A percentile compares a stretch with the other conserved stretches of the same genome.
phyloP scores from a whole-genome alignment of 1,140 invertebrate genomes.

The Neelides sp. region DNA sequence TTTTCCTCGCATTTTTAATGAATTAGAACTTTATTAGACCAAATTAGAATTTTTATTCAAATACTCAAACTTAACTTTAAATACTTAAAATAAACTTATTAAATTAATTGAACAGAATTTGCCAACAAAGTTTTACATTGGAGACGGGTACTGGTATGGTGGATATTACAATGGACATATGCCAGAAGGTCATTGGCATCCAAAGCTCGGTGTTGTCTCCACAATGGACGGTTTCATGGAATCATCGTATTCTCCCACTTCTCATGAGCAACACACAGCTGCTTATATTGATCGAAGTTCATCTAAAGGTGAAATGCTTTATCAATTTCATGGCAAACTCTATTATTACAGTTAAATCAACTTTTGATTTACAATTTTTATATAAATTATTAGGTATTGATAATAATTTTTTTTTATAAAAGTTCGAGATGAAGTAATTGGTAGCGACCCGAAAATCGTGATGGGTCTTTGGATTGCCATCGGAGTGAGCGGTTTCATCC shows the following conservation, averaged over 20 bases:
- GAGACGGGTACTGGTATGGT: conserved; percentile 58
- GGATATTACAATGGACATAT: conserved; percentile 67
- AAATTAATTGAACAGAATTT: conserved; percentile 39
- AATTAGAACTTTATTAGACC: too few relatives aligned
- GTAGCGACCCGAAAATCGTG: conserved; percentile 34
- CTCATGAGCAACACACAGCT: conserved; percentile 34
- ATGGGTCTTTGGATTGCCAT: conserved; percentile 47
- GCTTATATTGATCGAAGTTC: not conserved
- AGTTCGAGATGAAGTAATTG: conserved; percentile 24
- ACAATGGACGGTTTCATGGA: conserved; percentile 48
- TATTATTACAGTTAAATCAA: too few relatives aligned
- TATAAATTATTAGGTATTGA: too few relatives aligned
- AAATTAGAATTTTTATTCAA: too few relatives aligned
- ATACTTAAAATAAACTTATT: conserved; percentile 1
- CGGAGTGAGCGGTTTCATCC: conserved; percentile 44
- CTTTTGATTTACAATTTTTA: too few relatives aligned
- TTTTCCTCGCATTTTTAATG: not conserved
- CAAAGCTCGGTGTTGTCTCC: conserved; percentile 60
- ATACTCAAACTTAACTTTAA: too few relatives aligned
- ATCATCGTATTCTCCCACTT: conserved; percentile 51
- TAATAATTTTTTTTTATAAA: too few relatives aligned
- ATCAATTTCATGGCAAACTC: too few relatives aligned
- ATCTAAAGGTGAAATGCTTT: not conserved
- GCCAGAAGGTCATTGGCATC: conserved; percentile 47
- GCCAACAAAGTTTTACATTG: conserved; percentile 55